A percentile compares a stretch with the other conserved stretches of the same genome.
phyloP scores from a whole-genome alignment of 2,888 invertebrate genomes.

The Ernsta delagoae region DNA sequence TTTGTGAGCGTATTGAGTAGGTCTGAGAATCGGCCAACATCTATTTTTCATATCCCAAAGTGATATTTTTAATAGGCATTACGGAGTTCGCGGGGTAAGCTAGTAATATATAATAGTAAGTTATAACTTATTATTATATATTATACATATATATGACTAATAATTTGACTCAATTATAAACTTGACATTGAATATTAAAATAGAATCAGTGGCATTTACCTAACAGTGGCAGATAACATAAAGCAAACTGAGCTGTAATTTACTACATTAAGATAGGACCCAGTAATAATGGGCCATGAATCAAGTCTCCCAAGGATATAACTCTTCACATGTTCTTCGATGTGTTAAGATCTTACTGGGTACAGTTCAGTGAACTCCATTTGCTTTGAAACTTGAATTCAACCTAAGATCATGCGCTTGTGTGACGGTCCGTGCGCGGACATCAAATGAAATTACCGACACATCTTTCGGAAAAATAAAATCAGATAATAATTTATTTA shows the following conservation, averaged over 20 bases:
- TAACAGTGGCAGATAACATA: slow-evolving; percentile 27
- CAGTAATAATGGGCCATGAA: slow-evolving; percentile 29
- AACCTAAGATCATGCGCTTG: not conserved
- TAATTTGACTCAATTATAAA: too few species aligned
- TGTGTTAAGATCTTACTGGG: slow-evolving; percentile 30
- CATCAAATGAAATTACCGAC: too few species aligned
- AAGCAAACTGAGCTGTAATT: slow-evolving; percentile 25
- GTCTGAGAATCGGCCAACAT: too few species aligned
- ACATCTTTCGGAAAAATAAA: too few species aligned
- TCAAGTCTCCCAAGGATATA: slow-evolving; percentile 27
- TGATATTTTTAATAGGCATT: too few species aligned
- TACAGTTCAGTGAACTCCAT: slow-evolving; percentile 16
- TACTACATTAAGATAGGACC: slow-evolving; percentile 33
- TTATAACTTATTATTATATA: too few species aligned
- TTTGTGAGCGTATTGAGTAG: too few species aligned
- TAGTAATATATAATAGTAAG: too few species aligned
- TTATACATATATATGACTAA: too few species aligned
- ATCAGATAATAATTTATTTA: too few species aligned
- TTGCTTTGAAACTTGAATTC: not conserved
- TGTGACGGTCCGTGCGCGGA: not conserved
- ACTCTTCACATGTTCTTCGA: slow-evolving; percentile 27
- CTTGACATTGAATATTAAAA: not conserved
- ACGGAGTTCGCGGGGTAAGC: too few species aligned
- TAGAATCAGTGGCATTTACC: slow-evolving; percentile 13
- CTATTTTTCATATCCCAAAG: too few species aligned